Base-by-base conservation (phyloP, 2,113 vertebrate species). In the Brevimyrus niger region DNA sequence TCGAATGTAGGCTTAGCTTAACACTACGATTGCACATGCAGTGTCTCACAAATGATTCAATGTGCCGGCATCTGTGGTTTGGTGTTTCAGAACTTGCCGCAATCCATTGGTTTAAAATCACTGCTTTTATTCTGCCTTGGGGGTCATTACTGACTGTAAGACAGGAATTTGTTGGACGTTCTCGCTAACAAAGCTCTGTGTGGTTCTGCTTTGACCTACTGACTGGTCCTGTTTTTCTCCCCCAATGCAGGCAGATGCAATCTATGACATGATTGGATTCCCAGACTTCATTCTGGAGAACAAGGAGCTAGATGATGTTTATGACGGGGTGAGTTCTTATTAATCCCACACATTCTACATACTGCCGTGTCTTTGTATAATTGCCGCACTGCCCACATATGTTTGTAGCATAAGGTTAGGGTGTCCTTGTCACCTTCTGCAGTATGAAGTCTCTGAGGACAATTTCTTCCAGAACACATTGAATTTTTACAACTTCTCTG, bases 241-340 rank as follows among this genome's bases (percentile, higher is more conserved):
- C 88, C 8, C 35, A 46, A 84, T 0, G 0, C 90, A 99, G 98
- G 98, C 98, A 0, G 98, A 99, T 0, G 96, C 98, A 6, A 99
- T 99, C 92, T 99, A 99, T 0, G 98, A 99, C 87, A 99, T 99
- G 98, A 99, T 99, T 0, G 98, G 98, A 55, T 99, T 99, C 93
- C 98, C 98, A 0, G 98, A 99, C 91, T 99, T 99, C 94, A 99
- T 99, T 91, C 94, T 99, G 92, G 98, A 99, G 51, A 93, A 96
- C 87, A 99, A 99, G 92, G 98, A 99, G 91, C 93, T 99, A 93
- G 98, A 99, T 0, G 98, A 99, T 38, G 97, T 99, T 89, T 99
- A 99, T 3, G 98, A 99, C 2, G 98, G 98, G 94, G 97, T 98
- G 94, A 93, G 97, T 90, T 50, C 4, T 53, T 55, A 31, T 80